Evolutionary conservation across 2,888 invertebrate genomes (phyloP), one percentile per base, ranked within the genome.

Genomic region (Graphium colonna): DNA sequence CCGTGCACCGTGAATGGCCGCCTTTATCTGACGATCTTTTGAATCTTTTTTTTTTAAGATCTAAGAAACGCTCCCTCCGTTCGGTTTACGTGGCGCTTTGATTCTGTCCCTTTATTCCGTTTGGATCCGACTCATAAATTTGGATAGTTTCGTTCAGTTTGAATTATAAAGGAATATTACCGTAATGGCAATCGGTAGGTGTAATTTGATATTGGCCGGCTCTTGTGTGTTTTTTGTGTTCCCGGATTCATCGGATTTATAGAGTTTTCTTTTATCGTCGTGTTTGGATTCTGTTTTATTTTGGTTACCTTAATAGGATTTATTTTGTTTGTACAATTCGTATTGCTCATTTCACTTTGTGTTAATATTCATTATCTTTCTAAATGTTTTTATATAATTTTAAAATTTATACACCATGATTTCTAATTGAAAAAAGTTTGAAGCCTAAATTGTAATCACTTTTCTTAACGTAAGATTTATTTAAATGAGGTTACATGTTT

Each of bases 131-230:
- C 74, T 67, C 75, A 82, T 88, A 88, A 88, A 89, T 88, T 87
- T 71, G 61, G 68, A 76, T 82, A 71, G 78, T 85, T 88, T 86
- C 83, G 83, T 87, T 85, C 74, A 76, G 70, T 84, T 85, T 86
- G 86, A 88, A 74, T 85, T 86, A 86, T 86, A 82, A 77, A 80
- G 79, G 86, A 74, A 75, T 83, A 83, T 86, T 84, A 84, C 80
- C 75, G 81, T 86, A 88, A 87, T 87, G 83, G 83, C 82, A 84
- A 85, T 82, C 79, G 86, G 86, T 86, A 84, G 81, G 79, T 78
- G 88, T 84, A 85, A 88, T 82, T 79, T 85, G 87, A 89, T 87
- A 86, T 72, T 68, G 69, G 72, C 76, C 67, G 65, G 65, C 68
- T 68, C 69, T 71, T 69, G 75, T 77, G 73, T 78, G 75, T 79